Percentiles rank a stretch among this genome's conserved stretches.
phyloP scores from a whole-genome alignment of 2,113 vertebrate species.

The Bufo bufo region DNA sequence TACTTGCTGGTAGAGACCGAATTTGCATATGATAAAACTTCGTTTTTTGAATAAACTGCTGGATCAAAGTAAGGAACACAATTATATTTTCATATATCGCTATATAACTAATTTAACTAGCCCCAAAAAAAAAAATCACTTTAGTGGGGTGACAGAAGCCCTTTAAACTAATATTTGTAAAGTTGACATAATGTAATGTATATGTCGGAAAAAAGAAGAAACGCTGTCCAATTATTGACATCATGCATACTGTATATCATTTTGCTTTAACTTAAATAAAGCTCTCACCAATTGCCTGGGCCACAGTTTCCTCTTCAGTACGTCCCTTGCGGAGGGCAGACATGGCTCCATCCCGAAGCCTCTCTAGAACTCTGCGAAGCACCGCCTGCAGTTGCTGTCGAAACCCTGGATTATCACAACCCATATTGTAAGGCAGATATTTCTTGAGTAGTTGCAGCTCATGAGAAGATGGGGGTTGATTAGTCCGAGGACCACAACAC shows the following conservation, averaged over 20 bases:
- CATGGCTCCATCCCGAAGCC: conserved; percentile 83
- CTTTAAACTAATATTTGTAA: neutral
- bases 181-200: too few relatives aligned
- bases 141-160: too few relatives aligned
- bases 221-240: too few relatives aligned
- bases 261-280: neutral
- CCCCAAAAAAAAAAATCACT: too few relatives aligned
- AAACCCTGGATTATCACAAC: conserved; percentile 81
- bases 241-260: too few relatives aligned
- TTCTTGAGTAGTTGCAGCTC: conserved; percentile 72
- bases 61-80: too few relatives aligned
- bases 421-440: conserved; percentile 84
- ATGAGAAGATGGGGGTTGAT: conserved; percentile 65
- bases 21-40: too few relatives aligned
- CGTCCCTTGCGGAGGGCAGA: conserved; percentile 66
- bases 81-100: too few relatives aligned
- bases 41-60: too few relatives aligned
- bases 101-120: too few relatives aligned
- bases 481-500: conserved; percentile 81
- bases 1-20: too few relatives aligned
- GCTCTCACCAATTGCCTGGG: conserved; percentile 78
- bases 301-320: conserved; percentile 52
- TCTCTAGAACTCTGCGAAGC: conserved; percentile 76
- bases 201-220: too few relatives aligned
- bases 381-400: conserved; percentile 84